These are phyloP conservation scores for Sussaba pulchella DNA, from an alignment of 2,888 invertebrate species.

Conservation along the genomic window DNA sequence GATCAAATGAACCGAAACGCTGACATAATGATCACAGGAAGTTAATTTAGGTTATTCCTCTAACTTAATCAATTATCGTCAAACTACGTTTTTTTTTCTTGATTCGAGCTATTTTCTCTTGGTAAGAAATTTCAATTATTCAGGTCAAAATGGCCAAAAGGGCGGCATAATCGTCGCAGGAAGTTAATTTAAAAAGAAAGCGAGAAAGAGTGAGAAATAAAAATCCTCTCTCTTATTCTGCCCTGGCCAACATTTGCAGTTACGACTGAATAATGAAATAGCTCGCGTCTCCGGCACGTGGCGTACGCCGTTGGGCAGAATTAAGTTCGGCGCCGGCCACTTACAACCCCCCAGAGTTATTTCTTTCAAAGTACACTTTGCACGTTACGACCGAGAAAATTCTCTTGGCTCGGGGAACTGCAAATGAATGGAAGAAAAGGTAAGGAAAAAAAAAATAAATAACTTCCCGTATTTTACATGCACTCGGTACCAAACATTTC, in stretches of 20 bases:
- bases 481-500: constrained; percentile 49
- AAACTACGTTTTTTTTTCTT: no score
- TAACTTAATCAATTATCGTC: no score
- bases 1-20: no score
- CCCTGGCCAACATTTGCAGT: constrained; percentile 50
- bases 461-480: constrained; percentile 29
- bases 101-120: no score
- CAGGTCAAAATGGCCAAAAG: no score
- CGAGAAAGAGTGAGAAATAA: constrained; percentile 72
- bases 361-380: constrained; percentile 23
- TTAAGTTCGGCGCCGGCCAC: constrained; percentile 13
- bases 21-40: no score
- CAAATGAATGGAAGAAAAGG: neutral
- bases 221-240: constrained; percentile 63
- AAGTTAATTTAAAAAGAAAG: constrained; percentile 76
- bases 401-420: constrained; percentile 11
- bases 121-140: no score
- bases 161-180: constrained; percentile 57
- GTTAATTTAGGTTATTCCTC: no score
- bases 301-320: constrained; percentile 28
- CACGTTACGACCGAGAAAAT: constrained; percentile 39
- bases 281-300: constrained; percentile 50
- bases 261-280: constrained; percentile 59
- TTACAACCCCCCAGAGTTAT: constrained; percentile 36
- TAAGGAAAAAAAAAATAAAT: constrained; percentile 12